phyloP scores from a whole-genome alignment of 2,888 invertebrate species.

The Hylaea fasciaria region DNA sequence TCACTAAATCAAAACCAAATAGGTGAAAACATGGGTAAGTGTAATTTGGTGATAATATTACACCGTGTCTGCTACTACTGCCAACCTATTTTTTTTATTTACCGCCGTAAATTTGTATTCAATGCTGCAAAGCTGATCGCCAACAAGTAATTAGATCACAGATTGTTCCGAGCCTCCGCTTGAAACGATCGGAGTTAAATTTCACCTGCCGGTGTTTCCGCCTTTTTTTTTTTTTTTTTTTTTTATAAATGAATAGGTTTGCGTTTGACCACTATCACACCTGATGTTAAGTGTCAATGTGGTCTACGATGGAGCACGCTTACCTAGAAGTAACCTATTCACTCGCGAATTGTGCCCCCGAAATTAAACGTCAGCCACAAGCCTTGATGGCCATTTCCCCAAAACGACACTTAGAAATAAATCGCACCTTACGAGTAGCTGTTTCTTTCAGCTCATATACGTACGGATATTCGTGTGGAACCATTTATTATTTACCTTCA shows the following conservation, averaged over 20 bases:
- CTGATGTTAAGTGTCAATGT: too few relatives aligned
- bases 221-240: too few relatives aligned
- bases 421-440: constrained; percentile 2
- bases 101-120: constrained; percentile 11
- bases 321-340: too few relatives aligned
- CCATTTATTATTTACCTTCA: constrained; percentile 5
- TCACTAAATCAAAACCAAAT: too few relatives aligned
- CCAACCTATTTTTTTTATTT: background rate
- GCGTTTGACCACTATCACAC: too few relatives aligned
- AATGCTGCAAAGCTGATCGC: constrained; percentile 11
- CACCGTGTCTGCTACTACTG: too few relatives aligned
- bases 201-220: constrained; percentile 41
- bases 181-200: constrained; percentile 50
- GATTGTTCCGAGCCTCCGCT: constrained; percentile 35
- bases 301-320: too few relatives aligned
- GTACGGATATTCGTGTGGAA: background rate
- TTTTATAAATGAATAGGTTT: too few relatives aligned
- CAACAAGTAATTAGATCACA: constrained; percentile 31
- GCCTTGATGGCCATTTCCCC: constrained; percentile 38
- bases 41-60: background rate
- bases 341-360: constrained; percentile 47
- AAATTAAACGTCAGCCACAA: constrained; percentile 59
- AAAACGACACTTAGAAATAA: constrained; percentile 25
- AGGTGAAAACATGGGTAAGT: background rate
- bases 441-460: constrained; percentile 4